Evolutionary conservation across 2,797 vertebrate genomes (phyloP), one percentile per base, ranked within the genome.

Genomic region (Acanthopagrus latus): DNA sequence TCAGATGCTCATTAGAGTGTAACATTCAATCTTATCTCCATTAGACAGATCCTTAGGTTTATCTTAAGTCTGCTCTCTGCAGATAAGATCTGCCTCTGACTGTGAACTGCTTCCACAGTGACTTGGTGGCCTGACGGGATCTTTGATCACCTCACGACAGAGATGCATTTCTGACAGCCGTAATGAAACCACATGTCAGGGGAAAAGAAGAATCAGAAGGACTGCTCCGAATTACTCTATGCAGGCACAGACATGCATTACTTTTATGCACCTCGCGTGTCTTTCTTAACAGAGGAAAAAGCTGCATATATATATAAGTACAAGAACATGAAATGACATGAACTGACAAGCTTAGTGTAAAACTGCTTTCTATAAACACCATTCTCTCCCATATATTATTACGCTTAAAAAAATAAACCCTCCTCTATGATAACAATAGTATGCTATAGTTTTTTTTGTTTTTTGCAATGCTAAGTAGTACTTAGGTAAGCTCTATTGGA

Each of bases 331-430:
- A 91, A 88, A 89, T 88, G 76, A 88, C 85, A 92, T 91, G 90
- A 93, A 88, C 89, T 87, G 91, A 93, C 84, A 92, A 89, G 89
- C 93, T 95, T 95, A 93, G 91, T 94, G 93, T 92, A 92, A 95
- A 95, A 94, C 91, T 91, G 93, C 89, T 92, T 92, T 93, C 91
- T 94, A 94, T 93, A 93, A 94, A 94, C 92, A 94, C 80, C 90
- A 89, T 89, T 92, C 90, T 94, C 92, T 93, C 94, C 92, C 94
- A 95, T 95, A 96, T 95, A 95, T 95, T 95, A 95, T 95, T 94
- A 95, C 90, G 88, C 92, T 95, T 95, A 95, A 90, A 95, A 95
- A 95, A 96, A 96, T 95, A 95, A 95, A 95, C 91, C 92, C 92
- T 94, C 93, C 93, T 95, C 94, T 95, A 95, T 95, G 86, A 95